A percentile compares a stretch with the other conserved stretches of the same genome.
phyloP scores from a whole-genome alignment of 2,797 vertebrate species.

The Helarctos malayanus region DNA sequence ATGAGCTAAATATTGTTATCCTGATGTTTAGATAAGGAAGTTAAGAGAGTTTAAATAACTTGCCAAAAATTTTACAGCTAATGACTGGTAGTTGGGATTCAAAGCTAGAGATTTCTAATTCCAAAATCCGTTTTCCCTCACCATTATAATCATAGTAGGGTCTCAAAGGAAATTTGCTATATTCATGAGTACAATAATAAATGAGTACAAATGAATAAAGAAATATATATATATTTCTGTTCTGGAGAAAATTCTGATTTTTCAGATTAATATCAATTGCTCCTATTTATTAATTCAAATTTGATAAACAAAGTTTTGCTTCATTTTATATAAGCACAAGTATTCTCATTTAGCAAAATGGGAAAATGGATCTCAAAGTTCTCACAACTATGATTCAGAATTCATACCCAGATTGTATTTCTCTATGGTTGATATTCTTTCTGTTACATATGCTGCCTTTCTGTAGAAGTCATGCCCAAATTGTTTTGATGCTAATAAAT shows the following conservation, averaged over 20 bases:
- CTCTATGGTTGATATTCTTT: not conserved
- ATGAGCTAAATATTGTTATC: not conserved
- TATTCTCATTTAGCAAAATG: not conserved
- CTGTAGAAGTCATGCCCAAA: not conserved
- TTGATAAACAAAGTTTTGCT: not conserved
- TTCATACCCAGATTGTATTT: not conserved
- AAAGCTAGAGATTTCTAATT: not conserved
- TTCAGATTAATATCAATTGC: not conserved
- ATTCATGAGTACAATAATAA: not conserved
- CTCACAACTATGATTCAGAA: not conserved
- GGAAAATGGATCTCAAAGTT: not conserved
- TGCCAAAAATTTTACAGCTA: not conserved
- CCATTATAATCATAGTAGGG: not conserved
- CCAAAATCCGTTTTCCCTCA: not conserved
- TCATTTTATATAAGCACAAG: not conserved
- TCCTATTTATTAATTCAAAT: not conserved
- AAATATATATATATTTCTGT: not conserved
- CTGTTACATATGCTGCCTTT: not conserved
- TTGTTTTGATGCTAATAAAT: not conserved
- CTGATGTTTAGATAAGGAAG: not conserved
- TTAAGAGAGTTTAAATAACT: not conserved
- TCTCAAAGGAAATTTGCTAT: not conserved
- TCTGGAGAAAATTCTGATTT: not conserved
- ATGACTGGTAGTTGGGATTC: not conserved
- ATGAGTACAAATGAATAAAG: not conserved